Conservation (phyloP, 2,797 vertebrate species). For the Champsocephalus esox region DNA sequence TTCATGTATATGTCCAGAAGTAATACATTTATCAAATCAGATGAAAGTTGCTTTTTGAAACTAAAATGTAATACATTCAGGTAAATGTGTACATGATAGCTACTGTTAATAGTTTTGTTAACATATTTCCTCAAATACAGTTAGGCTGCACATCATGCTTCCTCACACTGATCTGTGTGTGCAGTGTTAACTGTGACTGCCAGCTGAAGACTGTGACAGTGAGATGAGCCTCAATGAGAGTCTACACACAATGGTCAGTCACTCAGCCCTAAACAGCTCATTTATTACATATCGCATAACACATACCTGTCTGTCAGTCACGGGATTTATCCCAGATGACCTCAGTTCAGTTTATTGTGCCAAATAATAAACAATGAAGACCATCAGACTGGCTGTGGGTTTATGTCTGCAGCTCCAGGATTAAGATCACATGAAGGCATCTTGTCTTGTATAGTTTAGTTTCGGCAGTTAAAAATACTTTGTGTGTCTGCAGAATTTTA, state of each 20-base stretch:
- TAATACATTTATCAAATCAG: no score
- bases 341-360: conserved; percentile 32
- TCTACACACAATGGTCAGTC: conserved; percentile 31
- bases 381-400: conserved; percentile 9
- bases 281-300: conserved; percentile 31
- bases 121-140: neutral
- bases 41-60: no score
- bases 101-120: neutral
- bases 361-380: conserved; percentile 35
- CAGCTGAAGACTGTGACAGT: conserved; percentile 23
- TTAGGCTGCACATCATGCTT: neutral
- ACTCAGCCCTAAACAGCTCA: conserved; percentile 40
- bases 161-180: neutral
- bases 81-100: no score
- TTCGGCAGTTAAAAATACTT: conserved; percentile 1
- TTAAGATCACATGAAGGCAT: conserved; percentile 49
- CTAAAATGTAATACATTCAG: no score
- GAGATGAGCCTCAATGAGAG: conserved; percentile 20
- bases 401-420: conserved; percentile 27
- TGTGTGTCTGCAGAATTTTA: neutral
- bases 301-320: conserved; percentile 34
- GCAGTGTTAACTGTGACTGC: conserved; percentile 15
- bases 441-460: conserved; percentile 29
- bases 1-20: no score
- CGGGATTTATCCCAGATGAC: conserved; percentile 28